Evolutionary conservation across 2,113 vertebrate species (phyloP).

Genomic region (Ciconia maguari): DNA sequence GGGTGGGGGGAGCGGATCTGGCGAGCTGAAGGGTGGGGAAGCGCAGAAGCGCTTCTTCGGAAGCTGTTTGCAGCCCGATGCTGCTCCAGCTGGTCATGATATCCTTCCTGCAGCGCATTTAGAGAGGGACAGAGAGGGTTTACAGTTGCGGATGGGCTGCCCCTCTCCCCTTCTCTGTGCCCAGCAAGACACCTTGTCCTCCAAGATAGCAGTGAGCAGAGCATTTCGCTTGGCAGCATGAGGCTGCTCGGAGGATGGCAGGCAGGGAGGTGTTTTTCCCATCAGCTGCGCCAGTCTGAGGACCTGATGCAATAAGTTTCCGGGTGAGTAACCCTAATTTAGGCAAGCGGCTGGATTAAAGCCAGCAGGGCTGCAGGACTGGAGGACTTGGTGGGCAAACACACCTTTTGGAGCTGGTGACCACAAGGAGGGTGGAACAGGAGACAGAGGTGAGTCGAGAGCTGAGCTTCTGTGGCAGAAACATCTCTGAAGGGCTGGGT

Average conservation of each 20-base stretch:
- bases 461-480: not conserved
- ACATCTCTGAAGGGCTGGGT: not conserved
- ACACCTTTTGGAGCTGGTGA: not conserved
- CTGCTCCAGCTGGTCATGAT: not conserved
- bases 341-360: not conserved
- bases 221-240: rapidly evolving
- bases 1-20: not conserved
- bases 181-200: not conserved
- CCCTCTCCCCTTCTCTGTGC: not conserved
- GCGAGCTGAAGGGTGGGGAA: not conserved
- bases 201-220: rapidly evolving
- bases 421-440: not conserved
- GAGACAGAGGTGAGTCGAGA: not conserved
- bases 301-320: not conserved
- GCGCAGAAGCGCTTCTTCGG: not conserved
- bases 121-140: not conserved
- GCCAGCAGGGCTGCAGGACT: not conserved
- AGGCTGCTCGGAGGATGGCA: not conserved
- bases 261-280: not conserved
- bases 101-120: rapidly evolving
- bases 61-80: not conserved
- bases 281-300: not conserved
- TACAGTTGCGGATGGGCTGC: not conserved
- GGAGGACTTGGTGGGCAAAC: not conserved
- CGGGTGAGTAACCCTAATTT: not conserved